phyloP scores from a whole-genome alignment of 64 coral and sea anemone genomes.

The Porites australiensis region DNA sequence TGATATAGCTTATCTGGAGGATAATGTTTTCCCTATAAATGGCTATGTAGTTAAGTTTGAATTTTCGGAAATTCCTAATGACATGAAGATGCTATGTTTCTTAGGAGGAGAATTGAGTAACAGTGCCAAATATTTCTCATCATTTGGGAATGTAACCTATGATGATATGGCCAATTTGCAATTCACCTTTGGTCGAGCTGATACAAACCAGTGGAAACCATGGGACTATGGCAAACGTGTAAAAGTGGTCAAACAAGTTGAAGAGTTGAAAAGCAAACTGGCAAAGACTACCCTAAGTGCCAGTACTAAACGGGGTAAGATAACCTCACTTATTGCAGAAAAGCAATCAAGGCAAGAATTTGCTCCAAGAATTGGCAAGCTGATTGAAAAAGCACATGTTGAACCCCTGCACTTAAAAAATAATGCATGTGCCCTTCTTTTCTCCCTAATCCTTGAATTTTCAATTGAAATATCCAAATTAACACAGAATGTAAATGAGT shows the following conservation, averaged over 20 bases:
- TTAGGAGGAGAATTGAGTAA: slow-evolving; percentile 48
- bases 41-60: slow-evolving; percentile 5
- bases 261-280: slow-evolving; percentile 4
- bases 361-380: slow-evolving; percentile 20
- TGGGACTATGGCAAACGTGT: slow-evolving; percentile 30
- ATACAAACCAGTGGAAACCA: slow-evolving; percentile 26
- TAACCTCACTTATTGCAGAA: slow-evolving; percentile 51
- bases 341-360: slow-evolving; percentile 55
- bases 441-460: neutral
- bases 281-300: neutral
- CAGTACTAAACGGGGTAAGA: slow-evolving; percentile 8
- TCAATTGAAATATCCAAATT: neutral
- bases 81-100: slow-evolving; percentile 70
- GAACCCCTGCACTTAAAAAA: slow-evolving; percentile 41
- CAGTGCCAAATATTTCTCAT: slow-evolving; percentile 64
- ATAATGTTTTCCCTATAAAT: slow-evolving; percentile 49
- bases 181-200: slow-evolving; percentile 24
- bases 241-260: slow-evolving; percentile 31
- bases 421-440: slow-evolving; percentile 35
- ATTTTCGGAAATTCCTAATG: slow-evolving; percentile 61
- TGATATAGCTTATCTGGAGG: slow-evolving; percentile 47
- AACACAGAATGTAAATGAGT: neutral
- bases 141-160: slow-evolving; percentile 52
- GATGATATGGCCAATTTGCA: neutral
- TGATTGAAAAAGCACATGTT: slow-evolving; percentile 36